Conservation (phyloP, 1,140 invertebrate genomes). For the Papilio helenus region DNA sequence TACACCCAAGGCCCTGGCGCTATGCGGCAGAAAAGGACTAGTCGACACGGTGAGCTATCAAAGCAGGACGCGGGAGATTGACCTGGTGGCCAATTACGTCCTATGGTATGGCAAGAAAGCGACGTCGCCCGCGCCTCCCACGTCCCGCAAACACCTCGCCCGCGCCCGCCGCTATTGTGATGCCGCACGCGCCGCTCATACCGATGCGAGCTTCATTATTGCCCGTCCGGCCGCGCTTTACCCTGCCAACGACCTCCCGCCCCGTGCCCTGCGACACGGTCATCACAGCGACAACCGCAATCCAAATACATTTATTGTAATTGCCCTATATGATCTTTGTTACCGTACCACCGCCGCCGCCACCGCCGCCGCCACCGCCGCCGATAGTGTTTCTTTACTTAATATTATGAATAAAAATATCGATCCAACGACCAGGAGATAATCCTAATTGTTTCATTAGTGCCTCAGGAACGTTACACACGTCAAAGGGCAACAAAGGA, state of each 20-base stretch:
- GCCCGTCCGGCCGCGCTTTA: slow-evolving; percentile 17
- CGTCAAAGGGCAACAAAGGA: no score
- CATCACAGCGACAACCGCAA: background rate
- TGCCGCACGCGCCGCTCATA: slow-evolving; percentile 44
- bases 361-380: background rate
- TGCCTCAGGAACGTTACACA: background rate
- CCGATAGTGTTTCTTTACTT: no score
- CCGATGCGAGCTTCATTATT: slow-evolving; percentile 36
- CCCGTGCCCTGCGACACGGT: slow-evolving; percentile 48
- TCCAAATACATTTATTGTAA: background rate
- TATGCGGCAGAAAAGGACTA: no score
- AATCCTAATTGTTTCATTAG: background rate
- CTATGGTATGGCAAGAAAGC: no score
- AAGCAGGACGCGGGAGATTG: no score
- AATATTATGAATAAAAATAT: no score
- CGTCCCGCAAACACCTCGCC: slow-evolving; percentile 36
- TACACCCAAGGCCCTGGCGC: no score
- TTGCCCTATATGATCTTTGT: no score
- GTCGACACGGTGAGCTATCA: no score
- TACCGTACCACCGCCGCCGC: no score
- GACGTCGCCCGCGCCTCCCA: background rate
- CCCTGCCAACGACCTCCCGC: slow-evolving; percentile 39
- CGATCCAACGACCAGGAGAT: no score
- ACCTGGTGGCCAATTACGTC: no score
- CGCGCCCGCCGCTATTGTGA: slow-evolving; percentile 45